These are phyloP conservation scores for Andrena flavipes DNA, from an alignment of 2,888 invertebrate genomes.

Conservation along the genomic window DNA sequence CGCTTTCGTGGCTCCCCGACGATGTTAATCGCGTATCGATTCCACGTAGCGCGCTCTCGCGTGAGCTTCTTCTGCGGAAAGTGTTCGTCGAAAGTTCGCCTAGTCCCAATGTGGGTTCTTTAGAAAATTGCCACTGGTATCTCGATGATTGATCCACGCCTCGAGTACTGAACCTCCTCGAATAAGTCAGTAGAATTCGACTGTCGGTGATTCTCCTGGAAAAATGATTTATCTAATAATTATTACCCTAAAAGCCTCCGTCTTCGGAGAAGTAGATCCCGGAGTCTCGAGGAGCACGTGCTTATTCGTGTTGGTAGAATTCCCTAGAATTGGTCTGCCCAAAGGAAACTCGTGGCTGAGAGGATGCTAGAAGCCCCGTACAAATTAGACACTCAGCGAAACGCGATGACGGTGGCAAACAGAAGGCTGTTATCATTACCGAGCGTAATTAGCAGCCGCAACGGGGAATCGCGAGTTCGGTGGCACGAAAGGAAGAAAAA, in stretches of 20 bases:
- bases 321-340: background rate
- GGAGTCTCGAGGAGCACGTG: background rate
- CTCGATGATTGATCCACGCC: too few relatives aligned
- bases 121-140: background rate
- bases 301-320: background rate
- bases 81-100: conserved; percentile 11
- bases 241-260: background rate
- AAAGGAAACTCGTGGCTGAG: background rate
- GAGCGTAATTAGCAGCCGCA: background rate
- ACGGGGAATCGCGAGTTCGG: background rate
- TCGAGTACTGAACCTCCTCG: background rate
- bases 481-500: background rate
- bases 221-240: too few relatives aligned
- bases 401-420: background rate
- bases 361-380: background rate
- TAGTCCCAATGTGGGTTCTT: background rate
- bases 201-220: too few relatives aligned
- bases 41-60: conserved; percentile 19
- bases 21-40: conserved; percentile 28
- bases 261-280: background rate
- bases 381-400: background rate
- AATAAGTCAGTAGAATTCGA: too few relatives aligned
- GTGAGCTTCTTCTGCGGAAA: conserved; percentile 16
- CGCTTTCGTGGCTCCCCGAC: conserved; percentile 29
- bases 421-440: conserved; percentile 5